Evolutionary conservation across 2,797 vertebrate species (phyloP).

Genomic region (Dallia pectoralis): DNA sequence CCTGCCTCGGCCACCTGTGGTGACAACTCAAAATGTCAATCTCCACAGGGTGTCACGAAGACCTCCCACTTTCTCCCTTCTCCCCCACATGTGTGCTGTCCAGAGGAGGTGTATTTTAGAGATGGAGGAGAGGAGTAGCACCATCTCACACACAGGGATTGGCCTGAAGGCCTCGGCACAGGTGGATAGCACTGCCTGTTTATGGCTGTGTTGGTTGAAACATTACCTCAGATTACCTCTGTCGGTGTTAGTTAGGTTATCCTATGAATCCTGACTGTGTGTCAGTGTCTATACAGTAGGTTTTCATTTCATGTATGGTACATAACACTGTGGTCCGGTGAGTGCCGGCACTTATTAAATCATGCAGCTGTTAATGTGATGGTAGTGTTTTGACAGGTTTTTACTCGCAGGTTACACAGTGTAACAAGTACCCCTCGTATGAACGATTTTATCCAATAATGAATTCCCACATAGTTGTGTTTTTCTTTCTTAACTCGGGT

Average conservation of each 20-base stretch:
- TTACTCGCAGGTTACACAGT: neutral
- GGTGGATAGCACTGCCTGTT: neutral
- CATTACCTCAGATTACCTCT: neutral
- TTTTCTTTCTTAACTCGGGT: neutral
- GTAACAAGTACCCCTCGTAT: neutral
- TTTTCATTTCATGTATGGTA: neutral
- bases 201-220: neutral
- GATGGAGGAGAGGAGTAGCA: conserved; percentile 16
- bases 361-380: neutral
- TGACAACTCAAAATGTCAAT: conserved; percentile 1
- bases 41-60: too few relatives aligned
- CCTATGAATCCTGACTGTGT: neutral
- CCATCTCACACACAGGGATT: conserved; percentile 2
- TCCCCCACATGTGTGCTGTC: neutral
- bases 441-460: neutral
- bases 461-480: neutral
- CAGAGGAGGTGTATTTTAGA: neutral
- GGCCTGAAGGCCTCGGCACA: neutral
- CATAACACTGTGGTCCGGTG: neutral
- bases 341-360: neutral
- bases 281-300: neutral
- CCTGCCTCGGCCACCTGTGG: neutral
- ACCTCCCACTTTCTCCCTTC: neutral
- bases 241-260: neutral
- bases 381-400: neutral